Conservation (phyloP, 2,888 invertebrate genomes). For the Caenorhabditis wallacei region DNA sequence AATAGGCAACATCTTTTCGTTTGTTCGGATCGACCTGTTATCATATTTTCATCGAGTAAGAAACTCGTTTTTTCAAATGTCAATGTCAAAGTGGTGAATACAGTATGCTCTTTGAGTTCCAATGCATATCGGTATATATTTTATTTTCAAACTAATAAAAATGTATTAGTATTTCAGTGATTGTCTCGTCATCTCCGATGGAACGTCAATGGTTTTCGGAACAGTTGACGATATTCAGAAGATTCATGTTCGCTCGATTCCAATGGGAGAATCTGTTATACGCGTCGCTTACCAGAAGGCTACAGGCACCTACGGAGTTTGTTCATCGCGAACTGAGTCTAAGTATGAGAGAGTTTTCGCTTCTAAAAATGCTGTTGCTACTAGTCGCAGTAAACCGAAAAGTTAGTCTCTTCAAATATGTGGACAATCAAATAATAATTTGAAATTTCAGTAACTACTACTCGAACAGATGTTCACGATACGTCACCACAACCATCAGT, state of each 20-base stretch:
- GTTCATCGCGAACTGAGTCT: conserved; percentile 92
- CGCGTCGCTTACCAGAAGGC: conserved; percentile 92
- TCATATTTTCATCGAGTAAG: conserved; percentile 92
- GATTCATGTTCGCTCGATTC: conserved; percentile 87
- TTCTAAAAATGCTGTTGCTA: conserved; percentile 41
- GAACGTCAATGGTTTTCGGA: conserved; percentile 91
- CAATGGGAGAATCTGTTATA: conserved; percentile 93
- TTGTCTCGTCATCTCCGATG: conserved; percentile 91
- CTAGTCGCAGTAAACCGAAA: conserved; percentile 34
- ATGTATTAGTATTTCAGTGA: conserved; percentile 62
- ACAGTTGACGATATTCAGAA: conserved; percentile 82
- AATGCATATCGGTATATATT: conserved; percentile 89
- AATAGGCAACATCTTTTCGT: conserved; percentile 95
- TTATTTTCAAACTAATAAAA: not conserved
- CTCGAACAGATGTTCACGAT: conserved; percentile 30
- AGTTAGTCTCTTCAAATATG: not conserved
- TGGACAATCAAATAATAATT: too few relatives aligned
- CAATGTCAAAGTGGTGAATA: conserved; percentile 88
- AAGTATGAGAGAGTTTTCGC: conserved; percentile 33
- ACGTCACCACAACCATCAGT: conserved; percentile 86
- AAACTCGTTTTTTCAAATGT: conserved; percentile 84
- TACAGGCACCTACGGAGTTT: conserved; percentile 94
- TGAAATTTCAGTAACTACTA: conserved; percentile 25
- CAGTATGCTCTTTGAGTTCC: conserved; percentile 98
- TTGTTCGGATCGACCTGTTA: conserved; percentile 93